Conservation (phyloP, 2,888 invertebrate species). For the Alsophila aescularia region DNA sequence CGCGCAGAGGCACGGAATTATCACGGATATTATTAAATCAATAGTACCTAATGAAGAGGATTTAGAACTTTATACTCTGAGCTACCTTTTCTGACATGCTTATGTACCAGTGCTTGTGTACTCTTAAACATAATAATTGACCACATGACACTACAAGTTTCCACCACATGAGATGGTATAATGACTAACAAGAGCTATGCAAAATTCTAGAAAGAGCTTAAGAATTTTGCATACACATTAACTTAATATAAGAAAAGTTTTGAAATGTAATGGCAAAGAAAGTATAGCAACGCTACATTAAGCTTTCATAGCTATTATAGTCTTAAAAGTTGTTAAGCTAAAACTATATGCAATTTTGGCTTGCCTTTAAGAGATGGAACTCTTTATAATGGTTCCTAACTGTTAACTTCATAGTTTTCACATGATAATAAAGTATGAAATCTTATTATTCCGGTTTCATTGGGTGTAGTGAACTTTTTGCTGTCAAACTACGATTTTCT, state of each 20-base stretch:
- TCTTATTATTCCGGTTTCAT: constrained; percentile 8
- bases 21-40: too few relatives aligned
- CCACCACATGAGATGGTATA: too few relatives aligned
- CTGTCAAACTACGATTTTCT: neutral
- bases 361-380: constrained; percentile 18
- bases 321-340: constrained; percentile 6
- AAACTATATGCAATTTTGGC: constrained; percentile 16
- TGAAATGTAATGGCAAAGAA: neutral
- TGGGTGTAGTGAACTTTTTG: neutral
- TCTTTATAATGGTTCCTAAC: constrained; percentile 12
- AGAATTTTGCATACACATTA: constrained; percentile 1
- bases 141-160: too few relatives aligned
- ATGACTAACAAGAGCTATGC: too few relatives aligned
- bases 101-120: too few relatives aligned
- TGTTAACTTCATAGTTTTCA: constrained; percentile 7
- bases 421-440: constrained; percentile 20
- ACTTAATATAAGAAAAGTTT: neutral
- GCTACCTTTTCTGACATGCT: too few relatives aligned
- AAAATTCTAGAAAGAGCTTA: neutral
- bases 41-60: too few relatives aligned
- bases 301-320: neutral
- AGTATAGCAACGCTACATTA: neutral
- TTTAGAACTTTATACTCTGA: too few relatives aligned
- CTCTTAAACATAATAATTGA: too few relatives aligned
- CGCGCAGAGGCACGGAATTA: too few relatives aligned